These are phyloP conservation scores for Leiothrix lutea DNA, from an alignment of 2,113 vertebrate species.

Conservation along the genomic window DNA sequence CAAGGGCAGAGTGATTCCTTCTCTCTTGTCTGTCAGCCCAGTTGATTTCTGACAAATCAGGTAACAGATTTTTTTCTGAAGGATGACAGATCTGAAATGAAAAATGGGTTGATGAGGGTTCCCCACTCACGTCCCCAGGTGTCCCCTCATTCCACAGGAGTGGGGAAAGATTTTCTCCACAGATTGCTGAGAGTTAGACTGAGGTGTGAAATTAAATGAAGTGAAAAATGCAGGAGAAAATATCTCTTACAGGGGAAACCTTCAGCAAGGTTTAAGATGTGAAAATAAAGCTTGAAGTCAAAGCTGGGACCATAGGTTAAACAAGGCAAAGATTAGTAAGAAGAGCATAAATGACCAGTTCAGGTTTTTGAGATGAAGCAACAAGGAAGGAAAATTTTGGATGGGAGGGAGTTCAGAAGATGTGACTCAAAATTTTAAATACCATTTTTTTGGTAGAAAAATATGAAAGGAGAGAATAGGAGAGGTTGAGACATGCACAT, in stretches of 20 bases:
- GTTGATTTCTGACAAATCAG: not conserved
- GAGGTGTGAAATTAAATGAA: not conserved
- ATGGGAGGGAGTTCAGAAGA: not conserved
- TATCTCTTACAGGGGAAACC: not conserved
- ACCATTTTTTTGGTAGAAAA: not conserved
- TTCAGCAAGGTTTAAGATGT: not conserved
- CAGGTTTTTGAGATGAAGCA: not conserved
- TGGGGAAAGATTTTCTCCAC: not conserved
- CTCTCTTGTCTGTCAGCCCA: not conserved
- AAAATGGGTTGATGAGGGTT: not conserved
- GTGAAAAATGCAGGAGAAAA: not conserved
- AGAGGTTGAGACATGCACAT: rapidly evolving
- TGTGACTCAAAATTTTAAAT: not conserved
- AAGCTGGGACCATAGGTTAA: not conserved
- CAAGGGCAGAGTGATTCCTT: not conserved
- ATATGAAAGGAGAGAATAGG: not conserved
- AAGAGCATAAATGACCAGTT: not conserved
- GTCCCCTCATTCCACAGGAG: not conserved
- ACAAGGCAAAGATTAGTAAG: not conserved
- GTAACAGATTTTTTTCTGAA: not conserved
- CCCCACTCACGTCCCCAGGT: rapidly evolving
- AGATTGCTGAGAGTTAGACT: not conserved
- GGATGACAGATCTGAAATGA: not conserved
- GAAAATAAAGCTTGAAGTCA: not conserved
- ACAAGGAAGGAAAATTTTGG: not conserved